phyloP scores from a whole-genome alignment of 2,797 vertebrate genomes.

The Tapirus indicus region DNA sequence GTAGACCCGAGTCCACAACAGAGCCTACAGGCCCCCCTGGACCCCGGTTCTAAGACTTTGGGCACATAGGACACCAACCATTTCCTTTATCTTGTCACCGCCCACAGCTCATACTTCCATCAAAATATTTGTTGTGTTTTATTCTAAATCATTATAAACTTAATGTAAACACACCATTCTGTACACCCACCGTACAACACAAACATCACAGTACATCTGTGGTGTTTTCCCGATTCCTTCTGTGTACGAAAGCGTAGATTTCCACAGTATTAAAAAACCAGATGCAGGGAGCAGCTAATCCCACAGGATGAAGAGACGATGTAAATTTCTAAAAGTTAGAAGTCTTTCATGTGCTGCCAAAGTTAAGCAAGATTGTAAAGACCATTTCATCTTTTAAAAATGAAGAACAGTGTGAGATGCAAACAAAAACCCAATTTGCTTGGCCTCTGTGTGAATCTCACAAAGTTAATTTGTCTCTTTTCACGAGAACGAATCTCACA shows the following conservation, averaged over 20 bases:
- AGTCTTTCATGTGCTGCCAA: neutral
- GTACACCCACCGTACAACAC: neutral
- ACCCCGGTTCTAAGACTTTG: neutral
- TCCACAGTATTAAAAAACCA: accelerated
- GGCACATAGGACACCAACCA: accelerated
- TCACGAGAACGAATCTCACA: neutral
- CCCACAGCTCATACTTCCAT: neutral
- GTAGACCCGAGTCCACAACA: too few species aligned
- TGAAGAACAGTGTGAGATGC: neutral
- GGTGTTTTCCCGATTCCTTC: neutral
- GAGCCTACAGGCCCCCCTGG: neutral
- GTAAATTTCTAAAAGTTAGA: neutral
- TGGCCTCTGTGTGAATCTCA: neutral
- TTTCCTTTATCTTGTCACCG: accelerated
- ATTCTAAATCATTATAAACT: too few species aligned
- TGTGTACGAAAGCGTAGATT: accelerated
- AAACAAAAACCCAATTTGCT: neutral
- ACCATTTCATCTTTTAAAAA: neutral
- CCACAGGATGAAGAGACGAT: accelerated
- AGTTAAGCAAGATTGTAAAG: neutral
- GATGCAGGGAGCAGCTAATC: too few species aligned
- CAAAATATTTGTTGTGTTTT: accelerated
- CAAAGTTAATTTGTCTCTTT: neutral
- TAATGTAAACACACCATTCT: accelerated
- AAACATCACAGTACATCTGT: accelerated